Base-by-base conservation (phyloP, 2,888 invertebrate species). In the Amphipyra berbera region DNA sequence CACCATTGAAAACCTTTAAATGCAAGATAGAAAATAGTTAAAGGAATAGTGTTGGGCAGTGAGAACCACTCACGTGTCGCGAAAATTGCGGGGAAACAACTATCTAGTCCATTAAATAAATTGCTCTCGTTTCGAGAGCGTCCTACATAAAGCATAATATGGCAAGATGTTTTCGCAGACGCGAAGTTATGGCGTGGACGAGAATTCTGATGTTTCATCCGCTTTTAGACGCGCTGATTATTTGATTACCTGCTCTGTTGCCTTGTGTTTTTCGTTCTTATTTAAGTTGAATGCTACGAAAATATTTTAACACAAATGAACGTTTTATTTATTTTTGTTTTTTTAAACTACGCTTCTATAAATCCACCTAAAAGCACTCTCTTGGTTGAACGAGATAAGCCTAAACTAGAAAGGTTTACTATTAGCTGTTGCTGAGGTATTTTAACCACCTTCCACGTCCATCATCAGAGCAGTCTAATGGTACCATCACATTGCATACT, bases 51-150 rank as follows among this genome's bases (percentile, higher is more conserved):
- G 52, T 66, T 65, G 69, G 65, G 30, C 55, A 76, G 65, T 61
- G 77, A 46, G 68, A 73, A 72, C 71, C 63, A 76, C 73, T 78
- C 76, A 56, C 71, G 76, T 78, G 82, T 76, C 74, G 82, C 60
- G 66, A 67, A 78, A 82, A 85, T 82, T 77, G 81, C 61, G 74
- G 21, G 68, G 76, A 81, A 86, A 81, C 83, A 87, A 87, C 84
- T 87, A 87, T 84, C 84, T 82, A 79, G 82, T 84, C 89, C 90
- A 91, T 91, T 91, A 91, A 87, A 91, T 88, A 90, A 90, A 92
- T 90, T 91, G 89, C 90, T 83, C 83, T 81, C 83, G 83, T 85
- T 88, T 85, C 71, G 81, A 82, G 81, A 82, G 82, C 81, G 81
- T 78, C 78, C 73, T 73, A 82, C 82, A 83, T 82, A 84, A 83